Conservation (phyloP, 2,797 vertebrate genomes). For the Hypotaenidia philippensis region DNA sequence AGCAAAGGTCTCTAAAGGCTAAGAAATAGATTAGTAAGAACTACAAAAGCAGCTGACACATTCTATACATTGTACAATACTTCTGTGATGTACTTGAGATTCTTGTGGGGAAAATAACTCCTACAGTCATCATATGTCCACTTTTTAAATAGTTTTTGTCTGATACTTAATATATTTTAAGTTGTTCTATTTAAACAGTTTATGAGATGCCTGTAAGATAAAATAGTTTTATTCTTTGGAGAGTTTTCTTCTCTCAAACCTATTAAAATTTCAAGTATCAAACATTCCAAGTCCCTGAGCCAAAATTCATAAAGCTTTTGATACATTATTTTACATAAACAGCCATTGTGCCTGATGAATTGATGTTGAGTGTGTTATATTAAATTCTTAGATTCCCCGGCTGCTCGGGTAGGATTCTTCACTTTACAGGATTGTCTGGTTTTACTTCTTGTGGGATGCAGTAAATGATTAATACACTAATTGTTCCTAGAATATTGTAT, state of each 20-base stretch:
- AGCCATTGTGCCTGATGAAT: background rate
- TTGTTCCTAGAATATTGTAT: background rate
- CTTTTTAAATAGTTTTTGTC: background rate
- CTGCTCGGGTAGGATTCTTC: background rate
- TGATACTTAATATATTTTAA: background rate
- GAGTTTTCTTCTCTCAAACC: background rate
- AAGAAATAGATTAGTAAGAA: background rate
- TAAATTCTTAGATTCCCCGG: background rate
- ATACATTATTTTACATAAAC: slow-evolving; percentile 33
- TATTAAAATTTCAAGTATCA: slow-evolving; percentile 37
- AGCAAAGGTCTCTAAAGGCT: background rate
- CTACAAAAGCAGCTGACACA: background rate
- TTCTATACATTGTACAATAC: background rate
- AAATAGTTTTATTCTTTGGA: background rate
- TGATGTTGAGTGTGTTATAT: background rate
- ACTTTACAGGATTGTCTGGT: background rate
- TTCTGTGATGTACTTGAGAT: background rate
- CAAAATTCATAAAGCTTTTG: slow-evolving; percentile 17
- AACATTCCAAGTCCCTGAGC: background rate
- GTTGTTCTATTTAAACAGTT: slow-evolving; percentile 28
- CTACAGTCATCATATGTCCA: background rate
- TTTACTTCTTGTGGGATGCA: background rate
- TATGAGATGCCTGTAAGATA: slow-evolving; percentile 28
- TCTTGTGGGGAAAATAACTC: slow-evolving; percentile 6
- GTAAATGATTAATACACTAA: background rate